These are phyloP conservation scores for Hypanus sabinus DNA, from an alignment of 2,113 vertebrate genomes.

Conservation along the genomic window DNA sequence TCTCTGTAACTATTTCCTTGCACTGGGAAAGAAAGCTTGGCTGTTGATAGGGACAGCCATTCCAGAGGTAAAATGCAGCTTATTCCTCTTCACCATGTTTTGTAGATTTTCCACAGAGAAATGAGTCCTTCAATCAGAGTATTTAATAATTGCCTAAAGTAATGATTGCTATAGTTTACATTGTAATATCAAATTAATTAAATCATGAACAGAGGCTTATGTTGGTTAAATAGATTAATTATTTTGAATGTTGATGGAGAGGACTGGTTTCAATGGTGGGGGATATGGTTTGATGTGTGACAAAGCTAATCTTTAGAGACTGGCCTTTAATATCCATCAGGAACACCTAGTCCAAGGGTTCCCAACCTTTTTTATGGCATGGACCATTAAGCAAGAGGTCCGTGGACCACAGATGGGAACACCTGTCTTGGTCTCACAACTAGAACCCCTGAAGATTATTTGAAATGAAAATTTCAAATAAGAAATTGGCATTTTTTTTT, in stretches of 20 bases:
- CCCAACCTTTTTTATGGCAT: too few relatives aligned
- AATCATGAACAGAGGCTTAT: neutral
- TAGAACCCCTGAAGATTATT: neutral
- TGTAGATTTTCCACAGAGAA: neutral
- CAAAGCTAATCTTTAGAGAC: neutral
- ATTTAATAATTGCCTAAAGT: neutral
- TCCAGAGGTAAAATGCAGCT: slow-evolving; percentile 71
- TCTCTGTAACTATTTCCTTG: slow-evolving; percentile 90
- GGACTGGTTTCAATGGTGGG: neutral
- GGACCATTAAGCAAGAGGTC: too few relatives aligned
- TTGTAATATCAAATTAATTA: too few relatives aligned
- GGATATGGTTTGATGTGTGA: neutral
- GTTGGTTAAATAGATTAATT: neutral
- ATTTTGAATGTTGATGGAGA: neutral
- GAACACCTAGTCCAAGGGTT: neutral
- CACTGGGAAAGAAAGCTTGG: slow-evolving; percentile 84
- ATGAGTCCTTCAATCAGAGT: neutral
- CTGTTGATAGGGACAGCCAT: slow-evolving; percentile 81
- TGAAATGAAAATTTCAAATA: neutral
- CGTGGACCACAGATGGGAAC: too few relatives aligned
- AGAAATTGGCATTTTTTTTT: too few relatives aligned
- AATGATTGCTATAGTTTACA: neutral
- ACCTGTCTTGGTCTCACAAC: neutral
- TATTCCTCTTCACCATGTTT: neutral
- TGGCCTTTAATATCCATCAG: neutral